Evolutionary conservation across 2,888 invertebrate genomes (phyloP), one percentile per base, ranked within the genome.

Genomic region (Cantharis lateralis): DNA sequence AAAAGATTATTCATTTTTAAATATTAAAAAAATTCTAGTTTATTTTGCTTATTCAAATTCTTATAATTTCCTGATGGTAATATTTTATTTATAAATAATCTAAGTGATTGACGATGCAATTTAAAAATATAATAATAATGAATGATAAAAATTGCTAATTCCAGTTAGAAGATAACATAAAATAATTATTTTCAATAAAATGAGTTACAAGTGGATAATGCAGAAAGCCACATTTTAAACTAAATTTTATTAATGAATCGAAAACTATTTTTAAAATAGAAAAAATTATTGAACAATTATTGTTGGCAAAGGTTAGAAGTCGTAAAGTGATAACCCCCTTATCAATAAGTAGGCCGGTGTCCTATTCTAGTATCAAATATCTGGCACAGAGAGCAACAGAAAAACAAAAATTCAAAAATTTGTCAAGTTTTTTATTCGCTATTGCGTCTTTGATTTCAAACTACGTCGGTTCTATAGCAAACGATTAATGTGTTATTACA

Each of bases 291-390:
- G 9, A 32, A 48, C 48, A 48, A 48, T 48, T 81, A 11, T 68
- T 72, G 72, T 74, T 74, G 63, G 24, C 69, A 69, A 32, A 62
- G 68, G 73, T 63, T 32, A 63, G 26, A 69, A 24, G 68, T 68
- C 62, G 16, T 69, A 32, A 62, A 68, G 18, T 26, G 18, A 69
- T 69, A 69, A 74, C 68, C 73, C 73, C 7, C 69, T 74, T 74
- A 74, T 74, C 73, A 69, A 74, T 69, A 71, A 63, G 62, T 74
- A 63, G 68, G 73, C 26, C 73, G 68, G 24, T 74, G 63, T 68
- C 73, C 73, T 20, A 69, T 28, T 74, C 73, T 26, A 68, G 15
- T 74, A 69, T 69, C 73, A 69, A 63, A 62, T 68, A 72, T 62
- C 68, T 68, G 18, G 68, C 72, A 68, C 71, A 64, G 18, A 71